Conservation (phyloP, 2,888 invertebrate genomes). For the Euplexia lucipara region DNA sequence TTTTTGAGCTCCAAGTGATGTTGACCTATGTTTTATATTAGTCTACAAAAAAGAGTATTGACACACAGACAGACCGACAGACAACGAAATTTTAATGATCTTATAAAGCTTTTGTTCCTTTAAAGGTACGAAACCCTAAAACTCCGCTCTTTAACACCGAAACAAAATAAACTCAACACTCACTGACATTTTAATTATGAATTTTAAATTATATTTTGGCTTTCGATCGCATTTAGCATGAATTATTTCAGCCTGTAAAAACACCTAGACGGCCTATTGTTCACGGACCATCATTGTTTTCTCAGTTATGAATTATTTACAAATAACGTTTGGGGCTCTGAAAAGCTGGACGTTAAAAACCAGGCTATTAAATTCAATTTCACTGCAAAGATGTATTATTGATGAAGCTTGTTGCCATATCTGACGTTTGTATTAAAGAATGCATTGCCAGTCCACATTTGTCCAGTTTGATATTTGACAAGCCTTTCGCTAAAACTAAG, state of each 20-base stretch:
- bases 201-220: conserved; percentile 46
- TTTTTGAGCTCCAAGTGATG: too few species aligned
- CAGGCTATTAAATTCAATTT: conserved; percentile 29
- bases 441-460: too few species aligned
- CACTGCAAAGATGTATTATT: conserved; percentile 14
- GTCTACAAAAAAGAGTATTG: too few species aligned
- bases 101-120: too few species aligned
- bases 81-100: too few species aligned
- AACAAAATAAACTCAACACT: conserved; percentile 12
- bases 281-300: conserved; percentile 37
- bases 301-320: conserved; percentile 41
- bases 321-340: background rate
- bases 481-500: too few species aligned
- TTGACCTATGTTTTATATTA: too few species aligned
- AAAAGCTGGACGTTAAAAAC: conserved; percentile 8
- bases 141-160: background rate
- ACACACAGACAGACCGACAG: too few species aligned
- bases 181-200: conserved; percentile 37
- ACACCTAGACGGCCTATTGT: conserved; percentile 37
- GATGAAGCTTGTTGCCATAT: conserved; percentile 16
- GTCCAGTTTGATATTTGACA: too few species aligned
- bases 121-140: background rate
- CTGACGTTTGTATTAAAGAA: conserved; percentile 1
- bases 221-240: conserved; percentile 40
- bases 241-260: conserved; percentile 27